Base-by-base conservation (phyloP, 1,140 invertebrate genomes). In the Oreohelix idahoensis region DNA sequence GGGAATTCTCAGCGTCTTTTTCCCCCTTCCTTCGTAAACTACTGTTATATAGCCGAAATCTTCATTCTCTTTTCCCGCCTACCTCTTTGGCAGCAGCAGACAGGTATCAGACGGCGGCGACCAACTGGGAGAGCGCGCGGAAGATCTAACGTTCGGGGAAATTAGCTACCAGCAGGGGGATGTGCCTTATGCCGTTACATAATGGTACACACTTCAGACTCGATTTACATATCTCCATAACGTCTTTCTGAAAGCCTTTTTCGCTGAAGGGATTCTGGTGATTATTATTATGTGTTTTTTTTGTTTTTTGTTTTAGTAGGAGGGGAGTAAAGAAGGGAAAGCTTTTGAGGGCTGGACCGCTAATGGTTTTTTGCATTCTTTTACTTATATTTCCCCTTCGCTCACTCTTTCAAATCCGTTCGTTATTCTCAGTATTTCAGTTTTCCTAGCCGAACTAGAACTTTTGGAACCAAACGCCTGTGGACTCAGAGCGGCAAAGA, bases 151-250 rank as follows among this genome's bases (percentile, higher is more conserved):
- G 63, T 32, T 66, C 5, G 63, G 2, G 29, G n/a, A 66, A 66
- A 66, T 66, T 66, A 66, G 29, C 63, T 32, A 66, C 5, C 63
- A 66, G 63, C 63, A 66, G 63, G 63, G 26, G 63, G 29, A 32
- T 5, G 5, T 66, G 5, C 63, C n/a, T 66, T 29, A 11, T 23
- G 5, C 29, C 2, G 63, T 66, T 66, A 35, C 63, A 66, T 66
- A 66, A 66, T 66, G 63, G 63, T 66, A 66, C 29, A 32, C 63
- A 29, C 63, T 66, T 66, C 63, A 66, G 63, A 11, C 63, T 32
- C n/a, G n/a, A 66, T 66, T 66, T 66, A 66, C 32, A 32, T 66
- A 66, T 66, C 63, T 66, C 29, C 8, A 4, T 32, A 29, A 66
- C 8, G 63, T 66, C n/a, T 58, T 66, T 32, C 29, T 66, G n/a